Base-by-base conservation (phyloP, 1,140 invertebrate species). In the Pollicipes pollicipes region DNA sequence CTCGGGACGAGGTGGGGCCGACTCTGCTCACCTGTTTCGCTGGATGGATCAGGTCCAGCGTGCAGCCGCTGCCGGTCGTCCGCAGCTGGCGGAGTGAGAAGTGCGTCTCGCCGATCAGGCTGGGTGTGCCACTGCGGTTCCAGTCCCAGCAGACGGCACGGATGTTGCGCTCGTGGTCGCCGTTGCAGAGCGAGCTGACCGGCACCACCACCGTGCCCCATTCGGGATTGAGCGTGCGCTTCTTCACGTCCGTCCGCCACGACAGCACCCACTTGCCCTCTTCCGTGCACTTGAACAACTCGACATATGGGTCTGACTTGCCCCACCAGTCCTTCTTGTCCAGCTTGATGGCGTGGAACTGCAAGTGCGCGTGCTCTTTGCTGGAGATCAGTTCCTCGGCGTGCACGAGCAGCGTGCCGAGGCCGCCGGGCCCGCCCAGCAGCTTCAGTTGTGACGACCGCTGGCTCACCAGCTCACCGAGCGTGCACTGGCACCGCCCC, bases 151-250 rank as follows among this genome's bases (percentile, higher is more conserved):
- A 80, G 58, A 77, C 74, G 66, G 82, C 71, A 76, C 79, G 77
- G n/a, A 82, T 74, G 70, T 74, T 79, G 0, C 85, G 80, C 70
- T 86, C 83, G 75, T 82, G 80, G 76, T 88, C 85, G 17, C 84
- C 85, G 77, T 84, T 84, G 76, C 85, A 86, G 26, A 87, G 75
- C 8, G 80, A 77, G 58, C 83, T 76, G 0, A 85, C 77, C 37
- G 81, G 77, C 24, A 86, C 77, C n/a, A 78, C 78, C 75, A 87
- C 84, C 21, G 81, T 78, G 74, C 79, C 79, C 85, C 85, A 87
- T 17, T 77, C 78, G n/a, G 85, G 85, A 77, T 84, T 83, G 68
- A 84, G 75, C 13, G 81, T 84, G 30, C 79, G 79, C 70, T 82
- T 83, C 8, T 84, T 81, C 6, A 82, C 80, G 77, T 85, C 83